Conservation (phyloP, 2,113 vertebrate species). For the Beaufortia kweichowensis region DNA sequence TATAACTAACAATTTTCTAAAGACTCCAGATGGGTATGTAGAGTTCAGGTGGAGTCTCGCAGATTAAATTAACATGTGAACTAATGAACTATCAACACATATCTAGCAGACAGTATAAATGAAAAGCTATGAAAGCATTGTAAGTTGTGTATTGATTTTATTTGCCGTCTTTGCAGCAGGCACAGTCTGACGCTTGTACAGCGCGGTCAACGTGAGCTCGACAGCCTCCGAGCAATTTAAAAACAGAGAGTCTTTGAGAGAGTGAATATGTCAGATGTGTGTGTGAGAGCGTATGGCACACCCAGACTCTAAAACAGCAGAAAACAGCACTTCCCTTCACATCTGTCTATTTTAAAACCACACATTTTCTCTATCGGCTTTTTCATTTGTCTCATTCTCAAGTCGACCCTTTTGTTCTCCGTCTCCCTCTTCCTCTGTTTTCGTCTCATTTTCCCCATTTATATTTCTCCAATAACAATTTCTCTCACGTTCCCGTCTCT, state of each 20-base stretch:
- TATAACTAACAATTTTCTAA: no score
- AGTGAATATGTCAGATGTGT: conserved; percentile 20
- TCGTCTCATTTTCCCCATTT: conserved; percentile 6
- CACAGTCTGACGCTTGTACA: neutral
- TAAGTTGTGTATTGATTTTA: neutral
- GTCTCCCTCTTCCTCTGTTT: conserved; percentile 52
- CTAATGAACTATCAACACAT: neutral
- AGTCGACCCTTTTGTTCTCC: conserved; percentile 60
- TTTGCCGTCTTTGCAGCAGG: neutral
- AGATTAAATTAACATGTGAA: no score
- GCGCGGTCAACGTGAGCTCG: conserved; percentile 1
- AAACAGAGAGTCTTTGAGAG: conserved; percentile 24
- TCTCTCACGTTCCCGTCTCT: neutral
- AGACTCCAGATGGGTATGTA: no score
- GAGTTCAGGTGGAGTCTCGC: no score
- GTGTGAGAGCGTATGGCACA: conserved; percentile 4
- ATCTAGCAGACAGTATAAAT: neutral
- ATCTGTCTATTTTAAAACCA: conserved; percentile 48
- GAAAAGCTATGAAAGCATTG: neutral
- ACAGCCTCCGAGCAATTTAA: conserved; percentile 27
- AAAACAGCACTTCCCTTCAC: conserved; percentile 31
- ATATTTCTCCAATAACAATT: conserved; percentile 4
- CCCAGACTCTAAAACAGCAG: conserved; percentile 2
- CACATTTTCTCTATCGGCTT: conserved; percentile 51
- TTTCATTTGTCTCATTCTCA: conserved; percentile 41